These are phyloP conservation scores for Chloroceryle amazona DNA, from an alignment of 2,797 vertebrate species.

Conservation along the genomic window DNA sequence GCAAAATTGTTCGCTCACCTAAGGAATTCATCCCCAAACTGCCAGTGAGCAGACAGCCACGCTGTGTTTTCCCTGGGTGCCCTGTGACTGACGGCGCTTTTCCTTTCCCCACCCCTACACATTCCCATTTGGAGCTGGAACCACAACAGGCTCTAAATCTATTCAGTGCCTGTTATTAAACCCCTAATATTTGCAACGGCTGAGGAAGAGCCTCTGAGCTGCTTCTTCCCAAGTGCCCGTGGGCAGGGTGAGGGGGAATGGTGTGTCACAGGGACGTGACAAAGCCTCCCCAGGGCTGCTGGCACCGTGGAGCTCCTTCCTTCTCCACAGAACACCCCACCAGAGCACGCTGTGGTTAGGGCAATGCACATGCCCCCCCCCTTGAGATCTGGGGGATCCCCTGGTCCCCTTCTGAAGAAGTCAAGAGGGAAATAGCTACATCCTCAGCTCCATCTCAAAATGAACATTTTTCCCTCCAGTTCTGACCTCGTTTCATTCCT, in stretches of 20 bases:
- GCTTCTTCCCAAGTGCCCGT: not conserved
- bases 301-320: not conserved
- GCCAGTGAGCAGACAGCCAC: not conserved
- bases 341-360: not conserved
- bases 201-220: not conserved
- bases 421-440: not conserved
- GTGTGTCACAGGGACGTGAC: fast-evolving
- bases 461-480: constrained; percentile 38
- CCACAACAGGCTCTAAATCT: not conserved
- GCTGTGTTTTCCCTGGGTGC: not conserved
- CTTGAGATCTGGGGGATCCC: not conserved
- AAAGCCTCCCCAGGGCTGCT: not conserved
- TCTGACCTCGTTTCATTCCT: constrained; percentile 13
- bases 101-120: not conserved
- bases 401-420: fast-evolving
- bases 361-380: fast-evolving
- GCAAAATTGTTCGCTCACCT: not conserved
- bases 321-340: not conserved
- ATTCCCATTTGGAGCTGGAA: not conserved
- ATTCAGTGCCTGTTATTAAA: not conserved
- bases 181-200: not conserved
- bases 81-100: not conserved
- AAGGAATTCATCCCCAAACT: not conserved
- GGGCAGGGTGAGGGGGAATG: not conserved
- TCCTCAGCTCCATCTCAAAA: constrained; percentile 16